phyloP scores from a whole-genome alignment of 1,140 invertebrate species.

The Anthonomus grandis region DNA sequence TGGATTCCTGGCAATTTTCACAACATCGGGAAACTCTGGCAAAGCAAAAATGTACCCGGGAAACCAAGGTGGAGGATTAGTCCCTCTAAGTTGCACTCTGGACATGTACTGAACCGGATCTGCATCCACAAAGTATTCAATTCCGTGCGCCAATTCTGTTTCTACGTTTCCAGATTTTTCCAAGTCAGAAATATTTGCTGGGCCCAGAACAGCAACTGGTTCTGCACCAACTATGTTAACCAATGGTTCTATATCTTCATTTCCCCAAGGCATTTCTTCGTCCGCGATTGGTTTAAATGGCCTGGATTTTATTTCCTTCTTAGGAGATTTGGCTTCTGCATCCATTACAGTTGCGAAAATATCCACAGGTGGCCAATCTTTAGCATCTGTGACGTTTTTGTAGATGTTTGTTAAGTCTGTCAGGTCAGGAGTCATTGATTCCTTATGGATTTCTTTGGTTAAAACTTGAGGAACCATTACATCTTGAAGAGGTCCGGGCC shows the following conservation, averaged over 20 bases:
- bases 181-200: slow-evolving; percentile 23
- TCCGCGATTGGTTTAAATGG: slow-evolving; percentile 28
- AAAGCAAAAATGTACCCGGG: slow-evolving; percentile 41
- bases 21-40: slow-evolving; percentile 36
- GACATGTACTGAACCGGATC: slow-evolving; percentile 35
- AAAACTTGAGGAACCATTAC: slow-evolving; percentile 36
- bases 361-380: slow-evolving; percentile 25
- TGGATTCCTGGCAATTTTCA: slow-evolving; percentile 36
- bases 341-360: slow-evolving; percentile 28
- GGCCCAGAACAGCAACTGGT: slow-evolving; percentile 25
- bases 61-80: slow-evolving; percentile 40
- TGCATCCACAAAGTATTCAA: slow-evolving; percentile 40
- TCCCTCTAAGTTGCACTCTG: slow-evolving; percentile 42
- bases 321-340: slow-evolving; percentile 12
- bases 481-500: slow-evolving; percentile 39
- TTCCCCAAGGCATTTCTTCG: slow-evolving; percentile 35
- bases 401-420: slow-evolving; percentile 25
- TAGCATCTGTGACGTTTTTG: slow-evolving; percentile 23
- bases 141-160: slow-evolving; percentile 31
- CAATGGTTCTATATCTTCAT: slow-evolving; percentile 28
- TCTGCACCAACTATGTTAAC: slow-evolving; percentile 39
- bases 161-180: slow-evolving; percentile 28
- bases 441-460: slow-evolving; percentile 29
- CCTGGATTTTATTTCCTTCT: slow-evolving; percentile 12
- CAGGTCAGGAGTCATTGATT: slow-evolving; percentile 22